Evolutionary conservation across 2,797 vertebrate genomes (phyloP), one percentile per base, ranked within the genome.

Genomic region (Clarias pachynema): DNA sequence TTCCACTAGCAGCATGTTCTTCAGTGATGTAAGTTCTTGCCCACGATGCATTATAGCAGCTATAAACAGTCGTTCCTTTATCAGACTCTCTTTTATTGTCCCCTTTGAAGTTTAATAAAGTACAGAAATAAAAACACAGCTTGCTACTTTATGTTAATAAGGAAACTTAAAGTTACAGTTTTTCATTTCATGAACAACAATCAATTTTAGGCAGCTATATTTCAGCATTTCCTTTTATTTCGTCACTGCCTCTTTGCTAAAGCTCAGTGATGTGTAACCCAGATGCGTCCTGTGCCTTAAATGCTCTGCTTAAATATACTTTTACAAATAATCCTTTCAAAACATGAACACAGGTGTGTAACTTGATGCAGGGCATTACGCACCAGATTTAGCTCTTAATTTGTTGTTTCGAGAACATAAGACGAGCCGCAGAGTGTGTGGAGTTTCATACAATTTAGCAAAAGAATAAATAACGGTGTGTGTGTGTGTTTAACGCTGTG

Each of bases 311-410:
- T 5, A 78, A 59, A 29, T 22, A 4, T 60, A 60, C 56, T 3
- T 24, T 60, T n/a, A 62, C 31, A 31, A 79, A 40, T 9, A 44
- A 62, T 79, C 14, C 22, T 59, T 20, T 57, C 63, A 18, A 16
- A 69, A 40, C 1, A 31, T 31, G 22, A 37, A 37, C 75, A 18
- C 77, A 40, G 31, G 29, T 37, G 57, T 37, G 22, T 60, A 37
- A 40, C 31, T 31, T n/a, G 75, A 62, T 60, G 75, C 24, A n/a
- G 60, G 53, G 24, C 15, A 57, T 57, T 82, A 49, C 57, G 8
- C n/a, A 44, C 56, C 37, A 83, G 37, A 63, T 31, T 83, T 60
- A 63, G 57, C 81, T 73, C 70, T 44, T 83, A 44, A 75, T 24
- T 31, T 49, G 26, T 24, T 65, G 70, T 75, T 57, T 14, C 53